Conservation (phyloP, 2,113 vertebrate species). For the Salvelinus fontinalis region DNA sequence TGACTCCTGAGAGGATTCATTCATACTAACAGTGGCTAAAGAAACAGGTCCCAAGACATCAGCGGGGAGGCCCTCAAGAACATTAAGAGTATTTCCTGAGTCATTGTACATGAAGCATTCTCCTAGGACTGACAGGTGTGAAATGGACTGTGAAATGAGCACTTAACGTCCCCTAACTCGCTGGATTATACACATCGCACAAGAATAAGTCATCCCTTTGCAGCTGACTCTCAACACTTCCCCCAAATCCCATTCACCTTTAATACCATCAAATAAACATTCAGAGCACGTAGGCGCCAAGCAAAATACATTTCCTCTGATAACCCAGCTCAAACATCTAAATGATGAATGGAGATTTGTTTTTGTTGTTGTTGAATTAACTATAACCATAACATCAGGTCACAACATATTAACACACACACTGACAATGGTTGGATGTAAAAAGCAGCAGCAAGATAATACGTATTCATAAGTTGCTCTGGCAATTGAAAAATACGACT, state of each 20-base stretch:
- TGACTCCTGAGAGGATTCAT: too few species aligned
- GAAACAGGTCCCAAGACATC: background rate
- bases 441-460: background rate
- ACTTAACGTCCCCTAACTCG: conserved; percentile 69
- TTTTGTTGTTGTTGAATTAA: background rate
- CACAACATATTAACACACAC: background rate
- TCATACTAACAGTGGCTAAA: too few species aligned
- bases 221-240: conserved; percentile 46
- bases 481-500: background rate
- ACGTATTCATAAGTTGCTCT: background rate
- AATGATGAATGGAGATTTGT: background rate
- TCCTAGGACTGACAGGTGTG: conserved; percentile 63
- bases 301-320: background rate
- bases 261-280: background rate
- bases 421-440: background rate
- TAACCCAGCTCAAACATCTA: too few species aligned
- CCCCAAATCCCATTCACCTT: conserved; percentile 51
- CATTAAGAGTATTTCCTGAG: conserved; percentile 54
- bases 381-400: background rate
- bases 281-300: background rate
- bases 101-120: conserved; percentile 54
- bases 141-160: conserved; percentile 79
- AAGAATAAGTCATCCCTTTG: conserved; percentile 57
- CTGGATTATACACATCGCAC: conserved; percentile 68
- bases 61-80: conserved; percentile 42